These are phyloP conservation scores for Psilanteris sp. DNA, from an alignment of 1,140 invertebrate genomes.

Conservation along the genomic window DNA sequence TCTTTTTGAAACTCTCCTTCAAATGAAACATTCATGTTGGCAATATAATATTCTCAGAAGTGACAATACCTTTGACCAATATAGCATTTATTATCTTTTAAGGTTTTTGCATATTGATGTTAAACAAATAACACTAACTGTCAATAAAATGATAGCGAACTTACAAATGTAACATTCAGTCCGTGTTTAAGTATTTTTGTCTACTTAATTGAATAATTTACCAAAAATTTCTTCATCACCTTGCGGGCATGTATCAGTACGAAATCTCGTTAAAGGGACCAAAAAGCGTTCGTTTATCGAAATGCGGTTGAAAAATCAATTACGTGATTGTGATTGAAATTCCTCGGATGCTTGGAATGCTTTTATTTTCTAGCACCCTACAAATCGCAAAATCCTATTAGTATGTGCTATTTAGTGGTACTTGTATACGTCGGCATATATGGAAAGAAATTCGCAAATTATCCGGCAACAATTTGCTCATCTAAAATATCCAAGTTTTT, in stretches of 20 bases:
- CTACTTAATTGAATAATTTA: constrained; percentile 30
- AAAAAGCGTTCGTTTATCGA: constrained; percentile 23
- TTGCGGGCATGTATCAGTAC: neutral
- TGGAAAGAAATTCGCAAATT: constrained; percentile 4
- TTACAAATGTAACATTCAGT: constrained; percentile 17
- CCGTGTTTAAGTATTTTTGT: constrained; percentile 3
- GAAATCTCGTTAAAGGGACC: constrained; percentile 24
- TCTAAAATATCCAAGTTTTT: constrained; percentile 10
- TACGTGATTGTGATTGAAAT: constrained; percentile 28
- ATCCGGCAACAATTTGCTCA: neutral
- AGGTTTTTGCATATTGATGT: constrained; percentile 41
- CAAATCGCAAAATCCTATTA: constrained; percentile 23
- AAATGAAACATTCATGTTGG: constrained; percentile 10
- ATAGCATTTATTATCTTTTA: too few species aligned
- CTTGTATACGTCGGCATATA: constrained; percentile 3
- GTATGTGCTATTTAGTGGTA: constrained; percentile 21
- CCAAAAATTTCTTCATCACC: constrained; percentile 10
- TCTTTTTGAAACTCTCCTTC: neutral
- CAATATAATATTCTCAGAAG: constrained; percentile 12
- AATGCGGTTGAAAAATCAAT: constrained; percentile 22
- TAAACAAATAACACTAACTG: constrained; percentile 25
- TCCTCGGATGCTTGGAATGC: neutral
- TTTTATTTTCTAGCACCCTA: neutral
- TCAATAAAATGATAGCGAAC: constrained; percentile 8
- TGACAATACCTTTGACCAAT: constrained; percentile 2